These are phyloP conservation scores for Myiagra hebetior DNA, from an alignment of 2,113 vertebrate species.

Conservation along the genomic window DNA sequence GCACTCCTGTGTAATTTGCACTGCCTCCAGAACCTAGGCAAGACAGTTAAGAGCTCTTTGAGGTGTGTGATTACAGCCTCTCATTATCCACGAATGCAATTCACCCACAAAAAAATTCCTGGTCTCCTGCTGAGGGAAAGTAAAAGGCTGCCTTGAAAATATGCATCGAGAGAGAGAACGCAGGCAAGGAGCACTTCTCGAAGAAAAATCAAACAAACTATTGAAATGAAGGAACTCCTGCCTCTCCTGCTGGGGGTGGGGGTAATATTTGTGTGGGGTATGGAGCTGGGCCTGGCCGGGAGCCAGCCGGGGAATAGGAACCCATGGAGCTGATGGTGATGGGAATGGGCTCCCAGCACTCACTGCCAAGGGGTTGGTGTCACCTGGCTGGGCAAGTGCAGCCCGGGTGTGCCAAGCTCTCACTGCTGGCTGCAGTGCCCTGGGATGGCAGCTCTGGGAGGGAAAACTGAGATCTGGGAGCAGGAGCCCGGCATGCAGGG, in stretches of 20 bases:
- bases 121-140: neutral
- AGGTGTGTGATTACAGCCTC: constrained; percentile 38
- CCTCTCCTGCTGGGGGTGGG: neutral
- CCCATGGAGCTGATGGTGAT: neutral
- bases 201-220: neutral
- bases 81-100: neutral
- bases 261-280: neutral
- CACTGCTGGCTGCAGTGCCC: neutral
- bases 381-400: neutral
- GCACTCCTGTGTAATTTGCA: constrained; percentile 3
- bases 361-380: neutral
- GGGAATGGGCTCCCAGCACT: neutral
- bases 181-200: neutral
- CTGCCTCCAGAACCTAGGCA: neutral
- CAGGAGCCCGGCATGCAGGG: neutral
- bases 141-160: neutral
- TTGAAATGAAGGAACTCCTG: neutral
- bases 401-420: neutral
- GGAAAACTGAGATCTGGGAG: neutral
- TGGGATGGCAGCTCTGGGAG: neutral
- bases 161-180: neutral
- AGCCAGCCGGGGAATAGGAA: neutral
- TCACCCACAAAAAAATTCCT: neutral
- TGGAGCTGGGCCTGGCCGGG: neutral
- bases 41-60: neutral